Percentiles rank a stretch among this genome's conserved stretches.
phyloP scores from a whole-genome alignment of 2,797 vertebrate species.

The Bradypus variegatus region DNA sequence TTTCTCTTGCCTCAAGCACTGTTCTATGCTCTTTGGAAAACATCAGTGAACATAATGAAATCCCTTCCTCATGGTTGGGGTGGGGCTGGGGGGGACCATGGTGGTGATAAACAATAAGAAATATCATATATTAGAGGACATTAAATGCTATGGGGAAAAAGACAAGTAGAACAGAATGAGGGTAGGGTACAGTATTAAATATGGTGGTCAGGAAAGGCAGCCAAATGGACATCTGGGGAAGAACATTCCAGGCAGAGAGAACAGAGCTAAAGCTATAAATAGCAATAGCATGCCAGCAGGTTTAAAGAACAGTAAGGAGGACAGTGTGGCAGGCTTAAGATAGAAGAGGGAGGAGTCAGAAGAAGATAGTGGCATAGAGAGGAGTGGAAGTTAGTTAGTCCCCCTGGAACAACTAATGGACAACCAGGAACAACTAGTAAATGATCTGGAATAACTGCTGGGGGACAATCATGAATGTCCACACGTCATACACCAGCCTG shows the following conservation, averaged over 20 bases:
- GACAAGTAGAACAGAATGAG: neutral
- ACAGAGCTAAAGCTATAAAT: neutral
- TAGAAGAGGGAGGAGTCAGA: neutral
- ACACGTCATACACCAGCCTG: too few species aligned
- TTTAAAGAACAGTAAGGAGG: neutral
- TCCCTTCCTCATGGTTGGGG: neutral
- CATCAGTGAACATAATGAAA: slow-evolving; percentile 25
- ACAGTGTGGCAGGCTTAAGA: neutral
- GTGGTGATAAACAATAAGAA: neutral
- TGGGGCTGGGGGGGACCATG: neutral
- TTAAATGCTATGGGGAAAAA: neutral
- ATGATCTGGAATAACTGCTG: too few species aligned
- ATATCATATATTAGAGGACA: neutral
- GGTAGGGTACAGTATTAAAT: neutral
- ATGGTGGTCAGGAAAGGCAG: neutral
- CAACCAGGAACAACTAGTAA: too few species aligned
- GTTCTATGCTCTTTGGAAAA: neutral
- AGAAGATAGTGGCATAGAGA: too few species aligned
- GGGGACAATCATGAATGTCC: too few species aligned
- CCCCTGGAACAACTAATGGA: too few species aligned
- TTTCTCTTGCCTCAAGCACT: neutral
- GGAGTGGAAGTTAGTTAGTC: too few species aligned
- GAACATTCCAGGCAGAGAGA: neutral
- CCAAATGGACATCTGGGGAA: neutral
- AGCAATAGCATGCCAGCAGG: neutral